Conservation (phyloP, 2,888 invertebrate species). For the Andrena minutula region DNA sequence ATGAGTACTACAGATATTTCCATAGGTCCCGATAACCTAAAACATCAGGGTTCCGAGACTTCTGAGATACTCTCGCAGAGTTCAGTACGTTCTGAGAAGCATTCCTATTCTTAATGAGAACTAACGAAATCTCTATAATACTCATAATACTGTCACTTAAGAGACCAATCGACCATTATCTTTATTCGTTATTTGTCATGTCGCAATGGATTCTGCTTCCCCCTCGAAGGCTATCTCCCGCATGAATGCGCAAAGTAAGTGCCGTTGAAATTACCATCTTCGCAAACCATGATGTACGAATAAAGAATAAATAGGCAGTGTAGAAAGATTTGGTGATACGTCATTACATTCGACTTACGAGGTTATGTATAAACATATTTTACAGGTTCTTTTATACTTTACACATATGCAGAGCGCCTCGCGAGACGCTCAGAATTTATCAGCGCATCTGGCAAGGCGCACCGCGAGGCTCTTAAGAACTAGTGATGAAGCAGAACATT, state of each 20-base stretch:
- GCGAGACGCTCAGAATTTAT: slow-evolving; percentile 15
- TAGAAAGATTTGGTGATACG: slow-evolving; percentile 55
- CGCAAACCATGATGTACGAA: slow-evolving; percentile 47
- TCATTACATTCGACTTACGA: slow-evolving; percentile 55
- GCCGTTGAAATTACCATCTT: slow-evolving; percentile 47
- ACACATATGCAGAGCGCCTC: slow-evolving; percentile 44
- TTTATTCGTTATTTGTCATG: slow-evolving; percentile 57
- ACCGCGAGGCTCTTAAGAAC: slow-evolving; percentile 37
- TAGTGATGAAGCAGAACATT: slow-evolving; percentile 45
- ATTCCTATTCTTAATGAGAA: slow-evolving; percentile 26
- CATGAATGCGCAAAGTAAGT: slow-evolving; percentile 41
- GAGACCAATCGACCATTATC: slow-evolving; percentile 50
- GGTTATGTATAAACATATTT: slow-evolving; percentile 55
- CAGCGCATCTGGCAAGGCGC: slow-evolving; percentile 23
- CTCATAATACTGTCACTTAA: slow-evolving; percentile 62
- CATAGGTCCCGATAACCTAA: slow-evolving; percentile 27
- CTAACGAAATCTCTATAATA: slow-evolving; percentile 58
- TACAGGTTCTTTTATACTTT: slow-evolving; percentile 46
- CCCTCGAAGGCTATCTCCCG: slow-evolving; percentile 12
- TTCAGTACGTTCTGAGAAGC: slow-evolving; percentile 13
- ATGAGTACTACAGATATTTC: slow-evolving; percentile 63
- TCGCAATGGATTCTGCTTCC: slow-evolving; percentile 39
- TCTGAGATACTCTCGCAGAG: background rate
- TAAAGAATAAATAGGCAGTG: slow-evolving; percentile 73
- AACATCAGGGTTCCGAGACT: background rate